Conservation (phyloP, 1,140 invertebrate genomes). For the Pachypeltis micranthus region DNA sequence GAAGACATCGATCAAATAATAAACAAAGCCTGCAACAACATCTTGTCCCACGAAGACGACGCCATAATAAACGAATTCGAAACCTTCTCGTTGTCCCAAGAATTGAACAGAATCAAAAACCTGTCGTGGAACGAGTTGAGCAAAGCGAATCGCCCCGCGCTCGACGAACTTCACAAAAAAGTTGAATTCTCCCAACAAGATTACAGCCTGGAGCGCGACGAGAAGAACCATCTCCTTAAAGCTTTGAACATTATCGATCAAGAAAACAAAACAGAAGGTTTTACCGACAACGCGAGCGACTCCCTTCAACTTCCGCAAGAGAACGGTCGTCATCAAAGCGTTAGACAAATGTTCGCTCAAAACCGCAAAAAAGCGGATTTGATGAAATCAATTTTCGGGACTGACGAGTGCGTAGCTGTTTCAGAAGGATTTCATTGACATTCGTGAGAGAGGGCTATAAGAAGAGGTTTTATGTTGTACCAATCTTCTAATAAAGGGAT, state of each 20-base stretch:
- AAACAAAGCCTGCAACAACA: not conserved
- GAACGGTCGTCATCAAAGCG: not conserved
- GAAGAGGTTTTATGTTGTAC: too few relatives aligned
- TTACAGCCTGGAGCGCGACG: not conserved
- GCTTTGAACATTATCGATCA: conserved; percentile 13
- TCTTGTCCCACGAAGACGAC: not conserved
- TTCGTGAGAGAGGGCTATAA: too few relatives aligned
- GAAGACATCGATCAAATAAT: conserved; percentile 7
- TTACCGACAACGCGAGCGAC: too few relatives aligned
- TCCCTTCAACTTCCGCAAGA: not conserved
- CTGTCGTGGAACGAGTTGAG: conserved; percentile 9
- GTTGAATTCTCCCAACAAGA: not conserved
- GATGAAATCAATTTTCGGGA: not conserved
- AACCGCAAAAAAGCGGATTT: not conserved
- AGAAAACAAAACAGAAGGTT: not conserved
- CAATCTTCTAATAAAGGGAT: too few relatives aligned
- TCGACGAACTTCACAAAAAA: not conserved
- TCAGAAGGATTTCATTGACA: too few relatives aligned
- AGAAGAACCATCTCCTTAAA: conserved; percentile 14
- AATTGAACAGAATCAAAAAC: not conserved
- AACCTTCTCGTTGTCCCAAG: not conserved
- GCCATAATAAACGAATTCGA: not conserved
- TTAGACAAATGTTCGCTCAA: not conserved
- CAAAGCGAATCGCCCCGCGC: not conserved
- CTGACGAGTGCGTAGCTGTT: too few relatives aligned